Evolutionary conservation across 2,113 vertebrate species (phyloP), one percentile per base, ranked within the genome.

Genomic region (Setophaga coronata): DNA sequence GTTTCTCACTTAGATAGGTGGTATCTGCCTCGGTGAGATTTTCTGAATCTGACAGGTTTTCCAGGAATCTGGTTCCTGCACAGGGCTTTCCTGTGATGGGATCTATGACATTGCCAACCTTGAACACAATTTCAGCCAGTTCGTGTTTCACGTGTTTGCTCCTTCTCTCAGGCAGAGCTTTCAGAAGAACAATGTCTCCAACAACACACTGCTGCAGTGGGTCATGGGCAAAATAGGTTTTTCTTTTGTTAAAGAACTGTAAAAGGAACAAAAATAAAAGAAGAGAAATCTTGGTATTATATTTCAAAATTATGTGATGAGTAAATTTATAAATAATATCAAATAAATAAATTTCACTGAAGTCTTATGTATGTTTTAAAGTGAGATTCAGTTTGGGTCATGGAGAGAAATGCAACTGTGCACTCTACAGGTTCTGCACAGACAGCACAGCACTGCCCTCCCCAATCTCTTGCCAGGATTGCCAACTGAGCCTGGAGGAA

Each of bases 161-260:
- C 89, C 98, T 98, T 28, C 98, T 87, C 85, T 99, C 98, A 7
- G 98, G 97, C 76, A 99, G 96, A 61, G 99, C 99, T 96, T 98
- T 99, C 93, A 99, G 98, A 43, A 99, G 99, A 73, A 99, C 99
- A 9, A 99, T 97, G 90, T 99, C 99, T 91, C 99, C 99, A 51
- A 99, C 94, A 3, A 98, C 98, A 97, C 99, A 99, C 95, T 99
- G 99, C 93, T 98, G 97, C 96, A 99, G 96, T 3, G 98, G 98
- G 82, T 99, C 99, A 1, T 99, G 99, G 66, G 99, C 99, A 97
- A 99, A 99, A 93, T 99, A 99, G 2, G 99, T 99, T 98, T 99
- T 99, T 77, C 99, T 98, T 95, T 99, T 99, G 98, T 99, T 99
- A 97, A 98, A 99, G 97, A 98, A 99, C 99, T 99, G 96, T 19